Percentiles rank a stretch among this genome's conserved stretches.
These are phyloP conservation scores for Noctilio leporinus DNA, from an alignment of 2,113 vertebrate genomes.

Conservation along the genomic window DNA sequence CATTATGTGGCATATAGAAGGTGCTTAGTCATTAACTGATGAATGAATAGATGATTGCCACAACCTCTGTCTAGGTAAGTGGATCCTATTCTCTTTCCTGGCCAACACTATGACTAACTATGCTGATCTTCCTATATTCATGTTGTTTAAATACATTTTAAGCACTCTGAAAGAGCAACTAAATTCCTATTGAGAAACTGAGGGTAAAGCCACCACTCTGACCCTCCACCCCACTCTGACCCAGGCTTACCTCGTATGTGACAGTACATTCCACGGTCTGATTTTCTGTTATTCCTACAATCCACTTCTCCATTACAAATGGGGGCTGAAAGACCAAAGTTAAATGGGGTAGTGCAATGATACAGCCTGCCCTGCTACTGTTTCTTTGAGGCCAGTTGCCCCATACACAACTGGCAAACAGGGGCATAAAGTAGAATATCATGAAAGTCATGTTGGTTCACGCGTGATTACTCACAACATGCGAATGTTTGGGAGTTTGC, in stretches of 20 bases:
- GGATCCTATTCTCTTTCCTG: neutral
- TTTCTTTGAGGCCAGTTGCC: neutral
- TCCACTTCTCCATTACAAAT: conserved; percentile 99
- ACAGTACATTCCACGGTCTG: conserved; percentile 91
- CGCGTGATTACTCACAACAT: neutral
- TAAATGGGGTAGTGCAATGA: neutral
- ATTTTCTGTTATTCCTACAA: conserved; percentile 86
- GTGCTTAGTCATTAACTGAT: neutral
- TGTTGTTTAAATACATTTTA: neutral
- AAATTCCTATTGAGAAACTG: neutral
- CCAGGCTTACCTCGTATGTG: conserved; percentile 90
- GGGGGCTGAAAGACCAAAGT: conserved; percentile 87
- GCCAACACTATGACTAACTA: neutral
- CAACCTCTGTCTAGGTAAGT: neutral
- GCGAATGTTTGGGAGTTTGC: neutral
- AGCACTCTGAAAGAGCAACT: neutral
- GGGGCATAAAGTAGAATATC: neutral
- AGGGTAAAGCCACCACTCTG: neutral
- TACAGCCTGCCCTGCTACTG: neutral
- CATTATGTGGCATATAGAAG: neutral
- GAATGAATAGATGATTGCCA: neutral
- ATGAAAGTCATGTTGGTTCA: neutral
- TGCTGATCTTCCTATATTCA: neutral
- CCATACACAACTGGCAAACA: neutral
- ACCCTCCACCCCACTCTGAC: neutral